A percentile compares a stretch with the other conserved stretches of the same genome.
These are phyloP conservation scores for Numenius phaeopus DNA, from an alignment of 2,797 vertebrate species.

Conservation along the genomic window DNA sequence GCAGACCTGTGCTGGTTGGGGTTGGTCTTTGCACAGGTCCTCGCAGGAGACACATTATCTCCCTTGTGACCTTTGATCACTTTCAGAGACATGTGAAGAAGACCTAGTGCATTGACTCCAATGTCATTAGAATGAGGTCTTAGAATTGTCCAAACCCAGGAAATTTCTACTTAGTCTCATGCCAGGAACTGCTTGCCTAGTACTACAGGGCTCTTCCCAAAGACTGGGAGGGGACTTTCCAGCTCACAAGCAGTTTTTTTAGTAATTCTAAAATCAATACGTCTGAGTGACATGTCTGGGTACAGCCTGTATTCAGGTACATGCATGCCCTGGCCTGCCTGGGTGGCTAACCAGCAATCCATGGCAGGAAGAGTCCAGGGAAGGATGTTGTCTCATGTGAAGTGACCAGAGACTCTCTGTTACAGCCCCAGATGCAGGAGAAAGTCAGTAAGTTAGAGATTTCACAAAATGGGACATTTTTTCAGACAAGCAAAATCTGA, in stretches of 20 bases:
- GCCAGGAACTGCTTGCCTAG: neutral
- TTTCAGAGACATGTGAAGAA: neutral
- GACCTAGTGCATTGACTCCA: neutral
- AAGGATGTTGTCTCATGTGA: neutral
- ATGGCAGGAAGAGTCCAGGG: neutral
- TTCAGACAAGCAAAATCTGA: neutral
- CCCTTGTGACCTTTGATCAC: neutral
- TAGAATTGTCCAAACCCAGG: neutral
- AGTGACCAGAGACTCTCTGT: neutral
- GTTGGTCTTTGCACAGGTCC: neutral
- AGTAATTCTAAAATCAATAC: neutral
- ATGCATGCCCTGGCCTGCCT: neutral
- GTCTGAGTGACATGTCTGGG: neutral
- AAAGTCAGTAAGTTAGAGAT: neutral
- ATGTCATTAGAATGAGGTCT: neutral
- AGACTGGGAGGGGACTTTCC: constrained; percentile 13
- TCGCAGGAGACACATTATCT: neutral
- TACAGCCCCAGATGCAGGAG: neutral
- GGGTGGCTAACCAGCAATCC: neutral
- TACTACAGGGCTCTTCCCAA: neutral
- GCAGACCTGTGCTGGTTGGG: neutral
- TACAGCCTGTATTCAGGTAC: neutral
- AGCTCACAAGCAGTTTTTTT: neutral
- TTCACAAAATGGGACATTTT: neutral
- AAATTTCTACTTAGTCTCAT: neutral